phyloP scores from a whole-genome alignment of 2,113 vertebrate genomes.

The Taxidea taxus region DNA sequence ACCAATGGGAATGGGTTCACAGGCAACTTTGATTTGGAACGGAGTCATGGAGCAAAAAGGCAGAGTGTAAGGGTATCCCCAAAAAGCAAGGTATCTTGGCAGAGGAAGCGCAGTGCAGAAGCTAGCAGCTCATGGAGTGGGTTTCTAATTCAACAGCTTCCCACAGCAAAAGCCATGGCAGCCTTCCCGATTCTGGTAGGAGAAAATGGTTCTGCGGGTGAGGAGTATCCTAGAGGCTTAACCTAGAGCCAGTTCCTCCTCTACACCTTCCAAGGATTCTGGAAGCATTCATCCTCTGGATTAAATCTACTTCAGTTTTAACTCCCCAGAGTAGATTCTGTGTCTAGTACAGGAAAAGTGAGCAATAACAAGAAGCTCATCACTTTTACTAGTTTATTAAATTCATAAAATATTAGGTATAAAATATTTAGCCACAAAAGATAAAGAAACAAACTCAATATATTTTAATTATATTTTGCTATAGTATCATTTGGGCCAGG shows the following conservation, averaged over 20 bases:
- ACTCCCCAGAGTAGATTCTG: background rate
- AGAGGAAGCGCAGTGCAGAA: rapidly evolving
- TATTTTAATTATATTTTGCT: conserved; percentile 69
- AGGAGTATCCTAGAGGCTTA: background rate
- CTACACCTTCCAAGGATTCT: background rate
- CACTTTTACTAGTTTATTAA: conserved; percentile 53
- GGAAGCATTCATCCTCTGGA: background rate
- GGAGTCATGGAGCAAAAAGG: background rate
- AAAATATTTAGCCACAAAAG: conserved; percentile 37
- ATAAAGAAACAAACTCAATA: conserved; percentile 60
- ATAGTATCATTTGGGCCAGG: conserved; percentile 29
- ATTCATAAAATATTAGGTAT: conserved; percentile 55
- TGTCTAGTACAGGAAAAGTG: conserved; percentile 45
- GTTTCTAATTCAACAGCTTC: background rate
- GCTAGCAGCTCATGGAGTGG: background rate
- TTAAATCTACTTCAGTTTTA: background rate
- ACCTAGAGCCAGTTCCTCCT: background rate
- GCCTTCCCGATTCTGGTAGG: background rate
- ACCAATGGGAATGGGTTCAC: background rate
- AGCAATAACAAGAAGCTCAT: conserved; percentile 46
- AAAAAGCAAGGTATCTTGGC: background rate
- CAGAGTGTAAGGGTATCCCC: background rate
- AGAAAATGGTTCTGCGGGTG: background rate
- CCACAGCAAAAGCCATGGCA: background rate
- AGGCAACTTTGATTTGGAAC: background rate